phyloP scores from a whole-genome alignment of 2,797 vertebrate genomes.

The Manis pentadactyla region DNA sequence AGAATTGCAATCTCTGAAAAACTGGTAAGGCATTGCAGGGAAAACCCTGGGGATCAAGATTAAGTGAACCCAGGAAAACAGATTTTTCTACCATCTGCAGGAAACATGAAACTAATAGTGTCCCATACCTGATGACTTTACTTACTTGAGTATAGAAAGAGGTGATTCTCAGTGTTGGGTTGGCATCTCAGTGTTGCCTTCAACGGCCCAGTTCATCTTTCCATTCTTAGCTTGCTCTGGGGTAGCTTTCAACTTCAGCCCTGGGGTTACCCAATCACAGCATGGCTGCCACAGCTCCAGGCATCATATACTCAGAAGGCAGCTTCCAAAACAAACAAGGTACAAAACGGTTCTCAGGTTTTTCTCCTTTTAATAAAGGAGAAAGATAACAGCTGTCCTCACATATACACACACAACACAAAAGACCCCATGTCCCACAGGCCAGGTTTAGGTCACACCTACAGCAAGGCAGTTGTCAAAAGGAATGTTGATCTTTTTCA shows the following conservation, averaged over 20 bases:
- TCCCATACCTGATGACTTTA: neutral
- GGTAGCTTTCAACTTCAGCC: neutral
- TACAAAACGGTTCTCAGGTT: neutral
- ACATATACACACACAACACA: neutral
- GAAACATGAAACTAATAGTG: too few relatives aligned
- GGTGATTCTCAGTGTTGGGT: neutral
- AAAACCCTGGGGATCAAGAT: neutral
- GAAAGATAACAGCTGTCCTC: neutral
- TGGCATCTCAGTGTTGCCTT: neutral
- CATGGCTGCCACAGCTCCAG: neutral
- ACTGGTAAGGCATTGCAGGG: neutral
- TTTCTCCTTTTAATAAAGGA: neutral
- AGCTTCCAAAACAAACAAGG: neutral
- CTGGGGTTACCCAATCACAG: neutral
- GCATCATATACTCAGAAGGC: neutral
- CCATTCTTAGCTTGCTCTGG: neutral
- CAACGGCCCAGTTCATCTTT: neutral
- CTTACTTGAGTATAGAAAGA: neutral
- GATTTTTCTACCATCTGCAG: neutral
- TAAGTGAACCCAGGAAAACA: neutral
- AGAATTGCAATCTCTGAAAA: neutral
- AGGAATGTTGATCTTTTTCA: neutral
- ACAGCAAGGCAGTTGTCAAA: neutral
- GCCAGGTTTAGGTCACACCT: neutral
- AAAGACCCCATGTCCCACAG: neutral